Evolutionary conservation across 64 coral and sea anemone genomes (phyloP).

Genomic region (Montipora efflorescens): DNA sequence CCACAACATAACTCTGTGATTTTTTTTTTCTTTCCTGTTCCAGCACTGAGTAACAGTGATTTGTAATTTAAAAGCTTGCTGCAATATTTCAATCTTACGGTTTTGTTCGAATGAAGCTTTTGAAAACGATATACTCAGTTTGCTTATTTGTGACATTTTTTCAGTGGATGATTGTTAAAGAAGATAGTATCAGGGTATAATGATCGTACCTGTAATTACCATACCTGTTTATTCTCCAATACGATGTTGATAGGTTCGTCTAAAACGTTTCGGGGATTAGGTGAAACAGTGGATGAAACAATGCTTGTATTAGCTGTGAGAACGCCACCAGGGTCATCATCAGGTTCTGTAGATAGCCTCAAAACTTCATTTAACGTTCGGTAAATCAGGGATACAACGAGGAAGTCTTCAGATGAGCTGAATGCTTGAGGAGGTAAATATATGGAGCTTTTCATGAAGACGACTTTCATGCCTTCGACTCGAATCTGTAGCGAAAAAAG

Average conservation of each 20-base stretch:
- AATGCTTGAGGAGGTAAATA: neutral
- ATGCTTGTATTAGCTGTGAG: neutral
- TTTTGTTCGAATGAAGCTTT: too few species aligned
- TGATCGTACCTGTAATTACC: too few species aligned
- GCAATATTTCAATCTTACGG: too few species aligned
- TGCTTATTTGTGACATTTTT: too few species aligned
- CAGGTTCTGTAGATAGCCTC: neutral
- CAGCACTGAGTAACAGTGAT: too few species aligned
- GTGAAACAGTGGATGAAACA: conserved; percentile 11
- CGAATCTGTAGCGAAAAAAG: neutral
- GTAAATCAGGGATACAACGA: neutral
- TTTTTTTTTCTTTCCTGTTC: too few species aligned
- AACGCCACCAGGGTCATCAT: neutral
- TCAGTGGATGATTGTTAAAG: too few species aligned
- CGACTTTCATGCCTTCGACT: neutral
- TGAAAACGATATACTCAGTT: too few species aligned
- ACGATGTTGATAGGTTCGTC: conserved; percentile 5
- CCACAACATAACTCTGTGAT: too few species aligned
- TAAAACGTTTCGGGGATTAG: neutral
- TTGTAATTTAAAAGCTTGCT: too few species aligned
- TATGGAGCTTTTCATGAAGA: conserved; percentile 12
- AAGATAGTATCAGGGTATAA: too few species aligned
- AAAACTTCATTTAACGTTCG: conserved; percentile 11
- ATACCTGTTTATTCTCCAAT: conserved; percentile 11
- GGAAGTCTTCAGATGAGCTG: neutral